These are phyloP conservation scores for Globia sparganii DNA, from an alignment of 2,888 invertebrate genomes.

Conservation along the genomic window DNA sequence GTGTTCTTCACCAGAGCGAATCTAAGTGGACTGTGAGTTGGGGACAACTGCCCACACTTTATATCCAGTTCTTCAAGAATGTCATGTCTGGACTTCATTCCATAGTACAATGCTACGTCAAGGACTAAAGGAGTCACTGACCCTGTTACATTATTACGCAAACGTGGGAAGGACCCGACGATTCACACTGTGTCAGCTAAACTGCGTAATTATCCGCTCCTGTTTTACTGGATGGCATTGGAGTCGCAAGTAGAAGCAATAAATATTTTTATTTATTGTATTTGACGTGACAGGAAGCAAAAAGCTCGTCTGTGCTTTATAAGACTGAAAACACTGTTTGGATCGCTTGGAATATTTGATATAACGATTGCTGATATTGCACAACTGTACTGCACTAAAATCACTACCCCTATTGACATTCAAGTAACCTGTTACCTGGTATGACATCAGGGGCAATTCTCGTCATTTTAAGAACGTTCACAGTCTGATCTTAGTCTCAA, in stretches of 20 bases:
- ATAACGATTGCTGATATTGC: not conserved
- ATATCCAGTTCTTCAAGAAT: slow-evolving; percentile 88
- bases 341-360: not conserved
- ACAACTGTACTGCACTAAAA: not conserved
- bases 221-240: slow-evolving; percentile 34
- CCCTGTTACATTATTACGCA: slow-evolving; percentile 73
- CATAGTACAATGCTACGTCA: slow-evolving; percentile 80
- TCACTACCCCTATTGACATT: not conserved
- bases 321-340: not conserved
- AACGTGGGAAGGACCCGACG: slow-evolving; percentile 60
- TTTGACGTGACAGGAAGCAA: not conserved
- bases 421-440: not conserved
- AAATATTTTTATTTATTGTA: not conserved
- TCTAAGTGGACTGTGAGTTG: slow-evolving; percentile 80
- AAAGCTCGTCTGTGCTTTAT: not conserved
- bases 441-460: not conserved
- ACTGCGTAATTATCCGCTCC: slow-evolving; percentile 48
- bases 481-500: too few species aligned
- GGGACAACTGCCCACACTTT: slow-evolving; percentile 83
- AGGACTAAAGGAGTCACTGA: slow-evolving; percentile 82
- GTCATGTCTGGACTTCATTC: slow-evolving; percentile 88
- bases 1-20: slow-evolving; percentile 78
- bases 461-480: too few species aligned
- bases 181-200: slow-evolving; percentile 55
- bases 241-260: slow-evolving; percentile 25